Conservation (phyloP, 2,113 vertebrate species). For the Austrofundulus limnaeus region DNA sequence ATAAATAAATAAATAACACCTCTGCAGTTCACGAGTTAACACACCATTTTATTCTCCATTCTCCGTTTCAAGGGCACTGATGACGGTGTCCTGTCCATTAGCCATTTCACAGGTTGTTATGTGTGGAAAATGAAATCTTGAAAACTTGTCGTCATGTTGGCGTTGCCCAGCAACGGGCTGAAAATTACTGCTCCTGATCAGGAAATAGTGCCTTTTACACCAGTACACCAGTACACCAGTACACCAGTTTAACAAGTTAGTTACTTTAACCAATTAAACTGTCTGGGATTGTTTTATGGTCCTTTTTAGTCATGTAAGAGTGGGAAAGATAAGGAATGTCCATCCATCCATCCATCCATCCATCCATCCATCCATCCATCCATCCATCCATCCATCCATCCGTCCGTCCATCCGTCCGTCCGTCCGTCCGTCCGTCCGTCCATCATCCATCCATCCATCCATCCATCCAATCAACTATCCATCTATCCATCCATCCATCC, state of each 20-base stretch:
- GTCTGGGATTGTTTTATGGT: neutral
- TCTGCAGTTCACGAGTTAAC: constrained; percentile 4
- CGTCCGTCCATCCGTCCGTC: no score
- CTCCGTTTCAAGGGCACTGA: constrained; percentile 9
- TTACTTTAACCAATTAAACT: neutral
- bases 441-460: no score
- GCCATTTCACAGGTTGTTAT: constrained; percentile 17
- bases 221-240: no score
- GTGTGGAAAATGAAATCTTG: constrained; percentile 17
- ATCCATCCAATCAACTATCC: no score
- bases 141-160: neutral
- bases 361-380: no score
- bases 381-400: no score
- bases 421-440: no score
- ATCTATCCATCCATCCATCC: no score
- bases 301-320: no score
- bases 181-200: neutral
- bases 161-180: constrained; percentile 11
- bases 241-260: no score
- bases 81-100: constrained; percentile 19
- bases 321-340: no score
- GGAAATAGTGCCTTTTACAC: neutral
- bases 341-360: no score
- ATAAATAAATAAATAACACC: neutral
- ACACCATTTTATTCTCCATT: neutral